phyloP scores from a whole-genome alignment of 2,113 vertebrate genomes.

The Ibidorhyncha struthersii region DNA sequence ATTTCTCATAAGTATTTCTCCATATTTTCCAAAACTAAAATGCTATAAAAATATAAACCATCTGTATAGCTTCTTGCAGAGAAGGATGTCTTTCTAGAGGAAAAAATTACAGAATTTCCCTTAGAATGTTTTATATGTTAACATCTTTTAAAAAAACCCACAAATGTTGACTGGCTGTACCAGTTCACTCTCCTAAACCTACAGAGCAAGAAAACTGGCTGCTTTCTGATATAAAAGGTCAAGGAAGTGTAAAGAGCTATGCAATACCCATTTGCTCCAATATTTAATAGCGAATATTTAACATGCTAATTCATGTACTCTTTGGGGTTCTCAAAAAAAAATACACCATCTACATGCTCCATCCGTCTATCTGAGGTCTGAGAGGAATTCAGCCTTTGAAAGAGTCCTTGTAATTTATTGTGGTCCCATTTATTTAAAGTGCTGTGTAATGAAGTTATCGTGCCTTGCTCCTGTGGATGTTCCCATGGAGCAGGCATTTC shows the following conservation, averaged over 20 bases:
- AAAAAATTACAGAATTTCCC: neutral
- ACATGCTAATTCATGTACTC: neutral
- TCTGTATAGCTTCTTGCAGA: neutral
- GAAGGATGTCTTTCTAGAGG: neutral
- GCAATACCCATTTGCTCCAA: neutral
- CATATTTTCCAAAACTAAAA: slow-evolving; percentile 2
- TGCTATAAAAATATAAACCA: neutral
- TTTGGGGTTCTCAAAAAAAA: neutral
- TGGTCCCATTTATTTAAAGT: neutral
- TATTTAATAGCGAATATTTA: neutral
- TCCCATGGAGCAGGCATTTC: accelerated
- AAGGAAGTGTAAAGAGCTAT: neutral
- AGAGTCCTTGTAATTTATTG: neutral
- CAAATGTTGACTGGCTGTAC: neutral
- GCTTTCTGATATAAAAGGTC: neutral
- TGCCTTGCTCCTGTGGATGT: neutral
- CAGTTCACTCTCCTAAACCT: neutral
- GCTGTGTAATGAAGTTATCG: neutral
- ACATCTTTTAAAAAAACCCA: neutral
- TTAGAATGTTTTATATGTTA: neutral
- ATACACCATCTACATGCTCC: neutral
- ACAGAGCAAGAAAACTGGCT: neutral
- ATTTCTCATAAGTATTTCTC: neutral
- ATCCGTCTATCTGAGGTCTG: accelerated
- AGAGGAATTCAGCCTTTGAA: neutral